Percentiles rank a stretch among this genome's conserved stretches.
phyloP scores from a whole-genome alignment of 1,140 invertebrate genomes.

The Phortica variegata region DNA sequence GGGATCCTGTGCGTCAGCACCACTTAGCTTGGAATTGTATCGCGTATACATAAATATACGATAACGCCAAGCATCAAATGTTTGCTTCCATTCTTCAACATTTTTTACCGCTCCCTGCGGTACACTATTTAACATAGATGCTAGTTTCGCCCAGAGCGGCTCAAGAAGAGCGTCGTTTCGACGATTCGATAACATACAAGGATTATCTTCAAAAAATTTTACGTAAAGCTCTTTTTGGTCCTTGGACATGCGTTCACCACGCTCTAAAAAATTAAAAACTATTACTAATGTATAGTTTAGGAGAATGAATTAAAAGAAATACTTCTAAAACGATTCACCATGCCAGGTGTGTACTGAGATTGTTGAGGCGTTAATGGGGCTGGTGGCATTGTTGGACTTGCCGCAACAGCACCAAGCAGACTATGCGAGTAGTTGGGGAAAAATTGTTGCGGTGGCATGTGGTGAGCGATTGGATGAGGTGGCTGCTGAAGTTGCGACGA shows the following conservation, averaged over 20 bases:
- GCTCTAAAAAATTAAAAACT: conserved; percentile 27
- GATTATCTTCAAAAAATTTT: conserved; percentile 52
- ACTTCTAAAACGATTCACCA: conserved; percentile 52
- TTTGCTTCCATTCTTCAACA: conserved; percentile 52
- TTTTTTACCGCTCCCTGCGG: conserved; percentile 51
- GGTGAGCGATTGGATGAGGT: conserved; percentile 27
- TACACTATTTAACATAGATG: conserved; percentile 44
- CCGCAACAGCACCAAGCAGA: conserved; percentile 10
- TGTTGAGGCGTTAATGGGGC: conserved; percentile 32
- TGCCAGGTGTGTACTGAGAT: conserved; percentile 36
- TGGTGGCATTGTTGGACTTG: conserved; percentile 26
- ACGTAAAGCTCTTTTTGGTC: conserved; percentile 51
- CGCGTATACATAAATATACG: conserved; percentile 53
- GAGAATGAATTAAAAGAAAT: conserved; percentile 14
- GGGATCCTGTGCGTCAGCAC: conserved; percentile 44
- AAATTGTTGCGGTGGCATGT: conserved; percentile 34
- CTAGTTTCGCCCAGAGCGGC: conserved; percentile 43
- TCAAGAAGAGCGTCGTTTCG: conserved; percentile 47
- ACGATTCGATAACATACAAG: conserved; percentile 49
- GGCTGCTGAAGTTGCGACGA: conserved; percentile 25
- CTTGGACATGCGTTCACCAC: conserved; percentile 52
- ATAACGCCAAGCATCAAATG: conserved; percentile 51
- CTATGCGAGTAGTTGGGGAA: conserved; percentile 37
- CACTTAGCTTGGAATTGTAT: conserved; percentile 50
- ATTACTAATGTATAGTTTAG: background rate